Evolutionary conservation across 2,113 vertebrate genomes (phyloP), one percentile per base, ranked within the genome.

Genomic region (Aptenodytes patagonicus): DNA sequence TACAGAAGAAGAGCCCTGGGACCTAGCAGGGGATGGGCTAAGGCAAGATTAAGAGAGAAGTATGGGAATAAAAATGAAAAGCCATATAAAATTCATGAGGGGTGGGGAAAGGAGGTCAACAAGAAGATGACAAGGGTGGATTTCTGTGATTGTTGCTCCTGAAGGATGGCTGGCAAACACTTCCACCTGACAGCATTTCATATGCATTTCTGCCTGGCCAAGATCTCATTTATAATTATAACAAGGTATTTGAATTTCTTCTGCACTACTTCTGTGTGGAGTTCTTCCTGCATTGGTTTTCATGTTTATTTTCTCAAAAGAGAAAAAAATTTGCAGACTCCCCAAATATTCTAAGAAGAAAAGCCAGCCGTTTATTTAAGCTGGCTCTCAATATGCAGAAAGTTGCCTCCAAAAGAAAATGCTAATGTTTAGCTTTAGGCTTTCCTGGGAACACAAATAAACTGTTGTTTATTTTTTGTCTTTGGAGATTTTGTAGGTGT

Each of bases 401-500:
- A 94, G 29, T 70, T 95, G 82, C 79, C 91, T 97, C 75, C 75
- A 71, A 93, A 95, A 87, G 51, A 88, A 96, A 96, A 96, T 95
- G 94, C 60, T 91, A 91, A 95, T 90, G 73, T 93, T 93, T 96
- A 58, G 64, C 66, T 96, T 96, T 62, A 89, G 89, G 69, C 81
- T 96, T 97, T 85, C 89, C 82, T 90, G 78, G 82, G 75, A 95
- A 93, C 93, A 70, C 87, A 94, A 95, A 95, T 89, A 89, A 82
- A 62, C 54, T 77, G 25, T 24, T 95, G 77, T 78, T 90, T 92
- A 20, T 15, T 89, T 89, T 94, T 89, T 79, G 31, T 83, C 89
- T 94, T 89, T 32, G 54, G 87, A 70, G 89, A 60, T 83, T 95
- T 94, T 62, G 31, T 93, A 85, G 81, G 70, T 93, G 66, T n/a